A percentile compares a stretch with the other conserved stretches of the same genome.
These are phyloP conservation scores for Mus caroli DNA, from an alignment of 2,797 vertebrate genomes.

Conservation along the genomic window DNA sequence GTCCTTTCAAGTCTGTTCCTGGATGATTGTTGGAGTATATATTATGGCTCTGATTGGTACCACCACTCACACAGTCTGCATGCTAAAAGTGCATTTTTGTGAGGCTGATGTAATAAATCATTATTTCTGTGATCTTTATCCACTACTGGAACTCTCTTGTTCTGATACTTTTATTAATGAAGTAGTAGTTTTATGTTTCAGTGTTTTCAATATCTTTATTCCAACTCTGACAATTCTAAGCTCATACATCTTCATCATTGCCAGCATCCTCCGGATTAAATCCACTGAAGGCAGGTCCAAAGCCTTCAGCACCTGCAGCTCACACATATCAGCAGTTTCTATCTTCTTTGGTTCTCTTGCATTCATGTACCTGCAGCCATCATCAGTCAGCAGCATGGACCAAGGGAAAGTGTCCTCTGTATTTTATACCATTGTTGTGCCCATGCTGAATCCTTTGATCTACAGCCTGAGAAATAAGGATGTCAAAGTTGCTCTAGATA, in stretches of 20 bases:
- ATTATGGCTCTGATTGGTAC: constrained; percentile 53
- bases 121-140: constrained; percentile 70
- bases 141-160: too few relatives aligned
- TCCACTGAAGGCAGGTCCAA: constrained; percentile 11
- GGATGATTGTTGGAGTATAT: not conserved
- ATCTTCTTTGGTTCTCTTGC: constrained; percentile 53
- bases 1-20: constrained; percentile 21
- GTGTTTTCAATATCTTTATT: too few relatives aligned
- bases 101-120: constrained; percentile 53
- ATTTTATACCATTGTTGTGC: constrained; percentile 58
- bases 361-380: constrained; percentile 59
- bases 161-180: too few relatives aligned
- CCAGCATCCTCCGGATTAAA: not conserved
- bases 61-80: constrained; percentile 67
- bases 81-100: constrained; percentile 76
- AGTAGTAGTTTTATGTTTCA: too few relatives aligned
- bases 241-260: constrained; percentile 57
- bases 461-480: constrained; percentile 66
- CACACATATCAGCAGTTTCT: constrained; percentile 42
- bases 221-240: constrained; percentile 18
- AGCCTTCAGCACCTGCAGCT: constrained; percentile 66
- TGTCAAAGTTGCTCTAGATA: constrained; percentile 56
- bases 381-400: constrained; percentile 26
- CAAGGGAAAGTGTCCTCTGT: constrained; percentile 64
- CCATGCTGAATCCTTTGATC: constrained; percentile 56